Percentiles rank a stretch among this genome's conserved stretches.
These are phyloP conservation scores for Solea solea DNA, from an alignment of 2,113 vertebrate genomes.

Conservation along the genomic window DNA sequence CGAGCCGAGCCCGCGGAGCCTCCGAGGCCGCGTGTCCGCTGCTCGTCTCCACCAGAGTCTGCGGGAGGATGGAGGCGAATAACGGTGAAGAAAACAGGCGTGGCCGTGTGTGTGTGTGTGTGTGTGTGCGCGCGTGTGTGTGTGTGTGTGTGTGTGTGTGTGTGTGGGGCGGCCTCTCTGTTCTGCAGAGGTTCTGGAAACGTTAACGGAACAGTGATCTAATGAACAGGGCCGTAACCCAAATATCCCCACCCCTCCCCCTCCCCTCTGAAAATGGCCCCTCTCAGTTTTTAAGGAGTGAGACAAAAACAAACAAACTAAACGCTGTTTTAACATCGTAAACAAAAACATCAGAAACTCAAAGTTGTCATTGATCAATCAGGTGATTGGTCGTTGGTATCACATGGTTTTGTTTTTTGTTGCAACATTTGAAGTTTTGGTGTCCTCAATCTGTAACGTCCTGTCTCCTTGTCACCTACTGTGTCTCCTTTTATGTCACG, in stretches of 20 bases:
- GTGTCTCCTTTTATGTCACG: no score
- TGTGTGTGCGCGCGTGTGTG: not conserved
- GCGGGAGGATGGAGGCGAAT: conserved; percentile 59
- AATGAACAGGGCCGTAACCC: not conserved
- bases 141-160: not conserved
- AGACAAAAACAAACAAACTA: no score
- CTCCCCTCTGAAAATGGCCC: no score
- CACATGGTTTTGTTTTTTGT: no score
- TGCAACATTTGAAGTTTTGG: no score
- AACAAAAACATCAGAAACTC: no score
- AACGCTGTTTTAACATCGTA: no score
- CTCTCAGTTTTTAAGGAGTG: no score
- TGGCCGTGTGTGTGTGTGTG: conserved; percentile 39
- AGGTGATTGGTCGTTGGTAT: no score
- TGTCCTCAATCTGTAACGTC: not conserved
- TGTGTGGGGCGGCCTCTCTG: not conserved
- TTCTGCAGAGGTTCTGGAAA: not conserved
- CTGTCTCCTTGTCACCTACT: no score
- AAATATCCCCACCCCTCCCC: no score
- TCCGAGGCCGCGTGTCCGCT: conserved; percentile 13
- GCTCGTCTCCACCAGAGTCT: conserved; percentile 5
- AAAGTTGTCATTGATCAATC: no score
- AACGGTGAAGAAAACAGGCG: conserved; percentile 66
- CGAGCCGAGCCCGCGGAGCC: not conserved
- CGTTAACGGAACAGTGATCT: not conserved